A percentile compares a stretch with the other conserved stretches of the same genome.
These are phyloP conservation scores for Microcaecilia unicolor DNA, from an alignment of 2,797 vertebrate genomes.

Conservation along the genomic window DNA sequence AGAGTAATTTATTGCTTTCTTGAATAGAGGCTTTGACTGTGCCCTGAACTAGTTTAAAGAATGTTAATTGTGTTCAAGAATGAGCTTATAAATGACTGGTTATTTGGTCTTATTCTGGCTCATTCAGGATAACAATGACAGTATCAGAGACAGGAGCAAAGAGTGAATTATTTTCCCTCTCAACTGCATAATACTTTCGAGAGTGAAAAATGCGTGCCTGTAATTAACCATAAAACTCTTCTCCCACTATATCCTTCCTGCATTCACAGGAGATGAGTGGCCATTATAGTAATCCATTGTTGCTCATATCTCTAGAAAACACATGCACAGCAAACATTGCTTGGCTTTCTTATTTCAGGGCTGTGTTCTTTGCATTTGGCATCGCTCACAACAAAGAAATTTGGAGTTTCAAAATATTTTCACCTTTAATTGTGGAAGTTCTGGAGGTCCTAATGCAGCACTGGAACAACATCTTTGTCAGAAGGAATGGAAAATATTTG, in stretches of 20 bases:
- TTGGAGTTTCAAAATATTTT: conserved; percentile 24
- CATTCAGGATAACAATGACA: conserved; percentile 22
- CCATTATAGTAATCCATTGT: conserved; percentile 46
- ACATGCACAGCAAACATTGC: conserved; percentile 43
- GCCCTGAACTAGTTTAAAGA: conserved; percentile 17
- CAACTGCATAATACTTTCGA: conserved; percentile 30
- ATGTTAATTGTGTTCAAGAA: conserved; percentile 25
- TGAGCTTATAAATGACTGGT: conserved; percentile 27
- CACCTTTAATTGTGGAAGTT: conserved; percentile 25
- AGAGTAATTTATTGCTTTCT: conserved; percentile 15
- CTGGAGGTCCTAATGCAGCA: conserved; percentile 16
- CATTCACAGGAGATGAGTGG: conserved; percentile 37
- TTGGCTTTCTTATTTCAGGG: conserved; percentile 42
- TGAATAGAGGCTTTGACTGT: conserved; percentile 20
- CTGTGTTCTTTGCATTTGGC: conserved; percentile 19
- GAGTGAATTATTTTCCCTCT: conserved; percentile 3
- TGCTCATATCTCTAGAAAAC: conserved; percentile 49
- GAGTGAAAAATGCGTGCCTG: conserved; percentile 30
- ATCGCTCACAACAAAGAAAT: conserved; percentile 8
- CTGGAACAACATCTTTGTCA: neutral
- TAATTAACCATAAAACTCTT: conserved; percentile 46
- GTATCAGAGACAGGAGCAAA: conserved; percentile 17
- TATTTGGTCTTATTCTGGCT: conserved; percentile 29
- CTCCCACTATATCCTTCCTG: conserved; percentile 23
- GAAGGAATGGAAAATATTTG: neutral